Evolutionary conservation across 2,888 invertebrate species (phyloP).

Genomic region (Thecocarcelia acutangulata): DNA sequence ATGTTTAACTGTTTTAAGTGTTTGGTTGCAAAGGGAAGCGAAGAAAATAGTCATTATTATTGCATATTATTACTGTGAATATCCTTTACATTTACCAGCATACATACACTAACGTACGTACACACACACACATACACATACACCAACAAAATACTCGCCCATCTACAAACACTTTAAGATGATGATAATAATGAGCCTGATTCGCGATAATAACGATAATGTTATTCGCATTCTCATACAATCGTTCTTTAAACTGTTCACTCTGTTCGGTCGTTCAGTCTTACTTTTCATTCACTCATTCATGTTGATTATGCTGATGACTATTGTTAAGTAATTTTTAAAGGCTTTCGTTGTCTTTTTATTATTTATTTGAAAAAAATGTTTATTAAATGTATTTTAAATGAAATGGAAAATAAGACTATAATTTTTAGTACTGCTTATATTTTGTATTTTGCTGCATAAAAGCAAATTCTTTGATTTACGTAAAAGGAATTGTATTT

Average conservation of each 20-base stretch:
- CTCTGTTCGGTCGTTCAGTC: slow-evolving; percentile 8
- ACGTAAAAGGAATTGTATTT: not conserved
- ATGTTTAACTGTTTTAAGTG: slow-evolving; percentile 42
- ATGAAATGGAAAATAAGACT: slow-evolving; percentile 34
- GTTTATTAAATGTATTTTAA: slow-evolving; percentile 10
- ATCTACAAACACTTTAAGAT: not conserved
- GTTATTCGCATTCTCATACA: slow-evolving; percentile 29
- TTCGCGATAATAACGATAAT: slow-evolving; percentile 57
- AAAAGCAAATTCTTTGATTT: not conserved
- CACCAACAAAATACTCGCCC: slow-evolving; percentile 2
- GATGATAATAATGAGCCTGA: slow-evolving; percentile 52
- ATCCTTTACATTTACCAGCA: slow-evolving; percentile 36
- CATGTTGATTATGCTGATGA: slow-evolving; percentile 45
- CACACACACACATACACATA: slow-evolving; percentile 3
- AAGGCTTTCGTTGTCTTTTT: slow-evolving; percentile 27
- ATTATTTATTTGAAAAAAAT: not conserved
- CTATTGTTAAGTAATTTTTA: slow-evolving; percentile 53
- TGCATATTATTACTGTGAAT: slow-evolving; percentile 56
- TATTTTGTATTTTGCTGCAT: slow-evolving; percentile 8
- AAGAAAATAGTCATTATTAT: slow-evolving; percentile 56
- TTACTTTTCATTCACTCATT: slow-evolving; percentile 26
- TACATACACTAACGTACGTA: not conserved
- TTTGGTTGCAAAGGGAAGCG: slow-evolving; percentile 30
- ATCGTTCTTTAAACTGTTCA: slow-evolving; percentile 9
- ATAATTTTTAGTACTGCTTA: slow-evolving; percentile 8